These are phyloP conservation scores for Phylloscopus trochiloides DNA, from an alignment of 2,113 vertebrate species.

Conservation along the genomic window DNA sequence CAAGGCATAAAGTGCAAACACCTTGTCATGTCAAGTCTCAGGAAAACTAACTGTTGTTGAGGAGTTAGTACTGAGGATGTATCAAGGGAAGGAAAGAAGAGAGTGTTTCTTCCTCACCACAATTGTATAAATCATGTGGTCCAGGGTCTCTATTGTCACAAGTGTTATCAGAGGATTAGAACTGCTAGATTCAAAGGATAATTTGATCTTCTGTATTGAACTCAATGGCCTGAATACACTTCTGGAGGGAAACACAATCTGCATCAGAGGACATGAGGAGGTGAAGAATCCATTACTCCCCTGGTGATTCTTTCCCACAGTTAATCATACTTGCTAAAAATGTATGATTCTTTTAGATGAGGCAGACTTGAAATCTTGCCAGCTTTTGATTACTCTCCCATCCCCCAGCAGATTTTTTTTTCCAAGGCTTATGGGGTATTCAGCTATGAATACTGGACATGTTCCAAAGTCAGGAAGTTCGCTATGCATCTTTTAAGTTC, in stretches of 20 bases:
- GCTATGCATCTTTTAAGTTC: constrained; percentile 13
- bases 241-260: background rate
- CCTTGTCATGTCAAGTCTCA: background rate
- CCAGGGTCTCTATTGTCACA: background rate
- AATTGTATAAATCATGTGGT: background rate
- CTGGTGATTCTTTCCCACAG: constrained; percentile 36
- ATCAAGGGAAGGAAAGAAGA: background rate
- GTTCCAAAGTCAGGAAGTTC: constrained; percentile 15
- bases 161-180: background rate
- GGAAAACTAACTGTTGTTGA: background rate
- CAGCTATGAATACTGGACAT: background rate
- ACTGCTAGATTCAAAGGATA: background rate
- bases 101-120: background rate
- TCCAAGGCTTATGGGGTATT: background rate
- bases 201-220: background rate
- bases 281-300: constrained; percentile 28
- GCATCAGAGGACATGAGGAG: background rate
- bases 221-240: background rate
- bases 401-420: background rate
- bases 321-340: constrained; percentile 47
- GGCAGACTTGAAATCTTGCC: constrained; percentile 29
- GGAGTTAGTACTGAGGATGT: background rate
- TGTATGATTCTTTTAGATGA: constrained; percentile 16
- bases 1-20: background rate
- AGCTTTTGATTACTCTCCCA: constrained; percentile 33